These are phyloP conservation scores for Altica lythri DNA, from an alignment of 2,888 invertebrate genomes.

Conservation along the genomic window DNA sequence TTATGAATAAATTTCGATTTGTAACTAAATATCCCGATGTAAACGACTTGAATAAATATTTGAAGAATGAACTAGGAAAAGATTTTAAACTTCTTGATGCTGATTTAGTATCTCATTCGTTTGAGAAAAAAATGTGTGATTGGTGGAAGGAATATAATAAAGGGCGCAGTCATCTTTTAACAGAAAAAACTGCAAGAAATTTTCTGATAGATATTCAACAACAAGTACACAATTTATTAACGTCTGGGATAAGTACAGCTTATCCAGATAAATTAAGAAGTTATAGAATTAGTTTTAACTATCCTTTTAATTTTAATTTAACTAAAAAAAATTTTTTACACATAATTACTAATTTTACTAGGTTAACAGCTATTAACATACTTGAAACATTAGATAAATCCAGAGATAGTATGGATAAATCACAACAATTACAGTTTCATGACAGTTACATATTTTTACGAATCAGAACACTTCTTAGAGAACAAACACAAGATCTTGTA, in stretches of 20 bases:
- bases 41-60: constrained; percentile 12
- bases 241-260: constrained; percentile 20
- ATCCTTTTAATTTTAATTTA: no score
- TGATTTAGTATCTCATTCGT: constrained; percentile 23
- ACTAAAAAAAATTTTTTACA: no score
- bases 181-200: not conserved
- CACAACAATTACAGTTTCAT: no score
- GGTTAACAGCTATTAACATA: constrained; percentile 21
- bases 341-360: constrained; percentile 15
- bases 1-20: constrained; percentile 22
- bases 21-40: constrained; percentile 25
- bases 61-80: constrained; percentile 17
- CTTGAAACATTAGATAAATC: constrained; percentile 9
- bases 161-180: constrained; percentile 13
- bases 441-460: constrained; percentile 28
- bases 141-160: constrained; percentile 26
- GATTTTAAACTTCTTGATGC: constrained; percentile 24
- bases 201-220: not conserved
- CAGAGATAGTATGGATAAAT: not conserved
- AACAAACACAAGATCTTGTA: constrained; percentile 17
- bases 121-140: constrained; percentile 25
- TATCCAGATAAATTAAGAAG: constrained; percentile 23
- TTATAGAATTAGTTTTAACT: no score
- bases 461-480: constrained; percentile 1
- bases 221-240: constrained; percentile 13